Evolutionary conservation across 1,140 invertebrate genomes (phyloP).

Genomic region (Diorhabda carinulata): DNA sequence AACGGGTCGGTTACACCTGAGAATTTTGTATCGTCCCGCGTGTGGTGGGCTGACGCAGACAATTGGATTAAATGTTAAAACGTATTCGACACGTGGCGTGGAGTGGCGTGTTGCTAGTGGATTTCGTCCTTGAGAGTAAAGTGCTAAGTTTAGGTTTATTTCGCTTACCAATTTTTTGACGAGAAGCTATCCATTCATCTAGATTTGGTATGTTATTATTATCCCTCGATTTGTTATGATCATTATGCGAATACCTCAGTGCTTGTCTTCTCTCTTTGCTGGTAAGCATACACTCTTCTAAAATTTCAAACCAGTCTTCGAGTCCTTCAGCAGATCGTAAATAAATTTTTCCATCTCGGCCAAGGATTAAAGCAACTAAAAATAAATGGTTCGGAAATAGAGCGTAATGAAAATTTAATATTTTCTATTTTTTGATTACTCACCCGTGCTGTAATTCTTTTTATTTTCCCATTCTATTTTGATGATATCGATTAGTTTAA

Average conservation of each 20-base stretch:
- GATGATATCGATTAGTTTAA: slow-evolving; percentile 63
- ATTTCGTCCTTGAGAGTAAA: no score
- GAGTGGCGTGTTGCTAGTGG: no score
- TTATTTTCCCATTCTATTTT: slow-evolving; percentile 62
- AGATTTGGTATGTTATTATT: slow-evolving; percentile 49
- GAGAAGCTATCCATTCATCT: slow-evolving; percentile 52
- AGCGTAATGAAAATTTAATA: neutral
- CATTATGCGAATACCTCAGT: slow-evolving; percentile 50
- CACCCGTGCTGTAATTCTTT: slow-evolving; percentile 54
- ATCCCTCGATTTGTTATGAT: slow-evolving; percentile 43
- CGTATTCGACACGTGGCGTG: no score
- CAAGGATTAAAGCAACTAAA: slow-evolving; percentile 51
- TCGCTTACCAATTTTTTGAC: slow-evolving; percentile 46
- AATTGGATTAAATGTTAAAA: no score
- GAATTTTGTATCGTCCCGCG: no score
- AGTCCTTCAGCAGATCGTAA: slow-evolving; percentile 54
- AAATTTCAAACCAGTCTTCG: slow-evolving; percentile 60
- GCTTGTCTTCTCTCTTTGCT: slow-evolving; percentile 57
- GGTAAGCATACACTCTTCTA: slow-evolving; percentile 59
- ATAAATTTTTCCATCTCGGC: slow-evolving; percentile 55
- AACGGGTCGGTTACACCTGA: no score
- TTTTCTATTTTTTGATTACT: neutral
- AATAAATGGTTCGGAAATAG: neutral
- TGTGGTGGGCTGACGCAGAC: no score
- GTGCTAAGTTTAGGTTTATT: neutral